Percentiles rank a stretch among this genome's conserved stretches.
phyloP scores from a whole-genome alignment of 2,797 vertebrate genomes.

The Enoplosus armatus region DNA sequence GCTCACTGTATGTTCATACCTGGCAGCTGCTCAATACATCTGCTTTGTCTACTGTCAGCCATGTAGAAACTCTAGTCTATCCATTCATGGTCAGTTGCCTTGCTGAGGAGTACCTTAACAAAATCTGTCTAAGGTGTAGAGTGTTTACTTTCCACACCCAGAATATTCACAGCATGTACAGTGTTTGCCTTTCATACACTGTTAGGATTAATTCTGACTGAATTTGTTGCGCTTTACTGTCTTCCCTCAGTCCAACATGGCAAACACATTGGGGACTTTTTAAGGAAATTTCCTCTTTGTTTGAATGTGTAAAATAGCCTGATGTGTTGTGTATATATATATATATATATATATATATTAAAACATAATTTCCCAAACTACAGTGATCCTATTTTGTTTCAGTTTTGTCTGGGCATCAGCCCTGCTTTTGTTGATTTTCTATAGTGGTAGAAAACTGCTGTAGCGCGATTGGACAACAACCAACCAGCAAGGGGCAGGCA shows the following conservation, averaged over 20 bases:
- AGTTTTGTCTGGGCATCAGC: neutral
- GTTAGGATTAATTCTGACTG: neutral
- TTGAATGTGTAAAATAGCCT: neutral
- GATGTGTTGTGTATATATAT: no score
- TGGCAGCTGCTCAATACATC: slow-evolving; percentile 31
- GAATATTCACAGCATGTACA: neutral
- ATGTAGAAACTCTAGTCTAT: neutral
- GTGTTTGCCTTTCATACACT: neutral
- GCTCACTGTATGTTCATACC: slow-evolving; percentile 22
- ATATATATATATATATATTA: no score
- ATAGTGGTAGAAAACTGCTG: neutral
- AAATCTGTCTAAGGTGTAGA: neutral
- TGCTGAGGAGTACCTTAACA: neutral
- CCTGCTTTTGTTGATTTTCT: neutral
- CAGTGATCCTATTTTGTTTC: neutral
- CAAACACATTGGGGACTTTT: neutral
- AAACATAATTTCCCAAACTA: neutral
- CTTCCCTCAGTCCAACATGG: neutral
- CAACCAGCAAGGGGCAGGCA: neutral
- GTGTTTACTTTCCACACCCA: neutral
- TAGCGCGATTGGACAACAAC: neutral
- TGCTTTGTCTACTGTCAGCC: slow-evolving; percentile 17
- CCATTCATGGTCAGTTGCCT: slow-evolving; percentile 13
- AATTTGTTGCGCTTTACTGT: neutral
- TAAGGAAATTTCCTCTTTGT: neutral